Evolutionary conservation across 2,113 vertebrate genomes (phyloP).

Genomic region (Epinephelus lanceolatus): DNA sequence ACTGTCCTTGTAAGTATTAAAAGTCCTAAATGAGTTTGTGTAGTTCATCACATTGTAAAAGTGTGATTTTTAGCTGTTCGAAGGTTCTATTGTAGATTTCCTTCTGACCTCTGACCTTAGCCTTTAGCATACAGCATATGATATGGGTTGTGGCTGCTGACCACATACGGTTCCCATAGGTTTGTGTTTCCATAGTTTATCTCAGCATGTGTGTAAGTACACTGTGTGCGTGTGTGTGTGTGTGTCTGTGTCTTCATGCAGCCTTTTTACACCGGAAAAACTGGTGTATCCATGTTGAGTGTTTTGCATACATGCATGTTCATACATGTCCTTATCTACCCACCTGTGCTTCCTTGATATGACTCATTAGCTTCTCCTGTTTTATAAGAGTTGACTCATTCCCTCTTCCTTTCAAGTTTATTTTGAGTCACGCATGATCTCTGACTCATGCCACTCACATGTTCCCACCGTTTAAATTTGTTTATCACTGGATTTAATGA

Average conservation of each 20-base stretch:
- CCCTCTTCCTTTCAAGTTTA: neutral
- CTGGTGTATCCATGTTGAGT: neutral
- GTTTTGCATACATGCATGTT: conserved; percentile 25
- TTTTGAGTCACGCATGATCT: conserved; percentile 4
- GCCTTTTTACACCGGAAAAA: neutral
- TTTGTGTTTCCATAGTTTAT: conserved; percentile 4
- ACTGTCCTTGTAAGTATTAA: no score
- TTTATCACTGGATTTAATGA: neutral
- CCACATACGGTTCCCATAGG: neutral
- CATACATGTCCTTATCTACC: conserved; percentile 1
- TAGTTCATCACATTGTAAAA: no score
- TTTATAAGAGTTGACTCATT: conserved; percentile 53
- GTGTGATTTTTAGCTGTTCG: no score
- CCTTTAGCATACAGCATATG: neutral
- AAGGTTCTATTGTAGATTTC: neutral
- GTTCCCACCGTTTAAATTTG: neutral
- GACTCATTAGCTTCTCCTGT: conserved; percentile 19
- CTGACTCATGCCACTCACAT: conserved; percentile 30
- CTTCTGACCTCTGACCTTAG: conserved; percentile 2
- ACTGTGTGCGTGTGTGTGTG: neutral
- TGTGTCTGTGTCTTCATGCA: neutral
- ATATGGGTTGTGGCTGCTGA: conserved; percentile 29
- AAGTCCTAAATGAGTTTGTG: no score
- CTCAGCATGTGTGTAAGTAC: neutral
- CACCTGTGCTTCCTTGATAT: conserved; percentile 35